These are phyloP conservation scores for Globodera ellingtonae DNA, from an alignment of 1,140 invertebrate species.

Conservation along the genomic window DNA sequence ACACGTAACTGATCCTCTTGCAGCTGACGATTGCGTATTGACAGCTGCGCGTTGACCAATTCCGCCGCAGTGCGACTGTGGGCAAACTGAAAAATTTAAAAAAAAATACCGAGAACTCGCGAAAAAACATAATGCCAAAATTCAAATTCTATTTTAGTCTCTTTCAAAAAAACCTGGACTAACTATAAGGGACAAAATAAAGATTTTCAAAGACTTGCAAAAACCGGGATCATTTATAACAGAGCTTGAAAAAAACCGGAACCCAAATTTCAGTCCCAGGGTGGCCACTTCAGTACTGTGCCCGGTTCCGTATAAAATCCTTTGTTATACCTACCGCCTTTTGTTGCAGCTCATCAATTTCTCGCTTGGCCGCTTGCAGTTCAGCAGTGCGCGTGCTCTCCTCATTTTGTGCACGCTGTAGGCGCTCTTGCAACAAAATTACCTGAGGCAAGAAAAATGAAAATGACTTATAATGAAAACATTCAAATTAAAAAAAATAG, in stretches of 20 bases:
- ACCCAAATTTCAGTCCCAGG: too few relatives aligned
- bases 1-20: constrained; percentile 36
- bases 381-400: constrained; percentile 34
- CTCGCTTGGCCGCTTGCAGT: constrained; percentile 41
- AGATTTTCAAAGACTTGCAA: too few relatives aligned
- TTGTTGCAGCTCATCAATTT: constrained; percentile 47
- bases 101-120: neutral
- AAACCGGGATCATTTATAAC: too few relatives aligned
- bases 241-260: too few relatives aligned
- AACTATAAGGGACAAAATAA: too few relatives aligned
- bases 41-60: constrained; percentile 39
- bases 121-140: too few relatives aligned
- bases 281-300: too few relatives aligned
- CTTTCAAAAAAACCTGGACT: too few relatives aligned
- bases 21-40: constrained; percentile 35
- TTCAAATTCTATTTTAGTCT: too few relatives aligned
- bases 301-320: neutral
- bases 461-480: too few relatives aligned
- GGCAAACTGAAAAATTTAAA: constrained; percentile 20
- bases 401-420: constrained; percentile 34
- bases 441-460: constrained; percentile 1
- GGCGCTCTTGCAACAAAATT: constrained; percentile 35
- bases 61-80: constrained; percentile 36
- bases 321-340: constrained; percentile 22
- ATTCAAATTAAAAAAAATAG: too few relatives aligned